Conservation (phyloP, 2,113 vertebrate genomes). For the Daubentonia madagascariensis region DNA sequence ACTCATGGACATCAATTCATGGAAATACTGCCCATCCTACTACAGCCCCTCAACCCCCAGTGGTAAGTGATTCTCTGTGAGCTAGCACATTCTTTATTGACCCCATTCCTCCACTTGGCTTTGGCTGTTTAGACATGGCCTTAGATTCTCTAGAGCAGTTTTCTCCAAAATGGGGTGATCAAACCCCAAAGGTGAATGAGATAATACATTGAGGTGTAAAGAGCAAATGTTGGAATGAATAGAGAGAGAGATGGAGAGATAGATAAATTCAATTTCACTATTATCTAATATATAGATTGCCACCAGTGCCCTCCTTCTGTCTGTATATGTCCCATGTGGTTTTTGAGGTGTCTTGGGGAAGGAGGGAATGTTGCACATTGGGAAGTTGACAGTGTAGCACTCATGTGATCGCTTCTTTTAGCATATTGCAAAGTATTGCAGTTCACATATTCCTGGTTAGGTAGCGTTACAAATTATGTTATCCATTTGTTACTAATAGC, state of each 20-base stretch:
- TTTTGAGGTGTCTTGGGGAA: background rate
- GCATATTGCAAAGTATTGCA: background rate
- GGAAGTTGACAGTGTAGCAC: background rate
- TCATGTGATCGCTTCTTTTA: background rate
- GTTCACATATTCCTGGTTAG: background rate
- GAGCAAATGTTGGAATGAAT: background rate
- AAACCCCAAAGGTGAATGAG: background rate
- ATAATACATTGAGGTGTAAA: background rate
- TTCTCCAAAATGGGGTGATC: background rate
- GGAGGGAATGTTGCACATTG: background rate
- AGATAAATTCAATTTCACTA: background rate
- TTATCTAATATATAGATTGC: background rate
- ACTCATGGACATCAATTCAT: background rate
- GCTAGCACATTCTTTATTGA: background rate
- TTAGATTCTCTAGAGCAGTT: conserved; percentile 15
- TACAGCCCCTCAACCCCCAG: background rate
- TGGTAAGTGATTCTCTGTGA: background rate
- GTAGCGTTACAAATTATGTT: background rate
- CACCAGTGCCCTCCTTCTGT: background rate
- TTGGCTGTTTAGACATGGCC: background rate
- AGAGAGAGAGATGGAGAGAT: background rate
- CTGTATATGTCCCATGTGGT: background rate
- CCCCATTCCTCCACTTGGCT: background rate
- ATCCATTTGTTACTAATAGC: conserved; percentile 37
- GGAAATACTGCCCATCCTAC: background rate